phyloP scores from a whole-genome alignment of 2,113 vertebrate genomes.

The Sander lucioperca region DNA sequence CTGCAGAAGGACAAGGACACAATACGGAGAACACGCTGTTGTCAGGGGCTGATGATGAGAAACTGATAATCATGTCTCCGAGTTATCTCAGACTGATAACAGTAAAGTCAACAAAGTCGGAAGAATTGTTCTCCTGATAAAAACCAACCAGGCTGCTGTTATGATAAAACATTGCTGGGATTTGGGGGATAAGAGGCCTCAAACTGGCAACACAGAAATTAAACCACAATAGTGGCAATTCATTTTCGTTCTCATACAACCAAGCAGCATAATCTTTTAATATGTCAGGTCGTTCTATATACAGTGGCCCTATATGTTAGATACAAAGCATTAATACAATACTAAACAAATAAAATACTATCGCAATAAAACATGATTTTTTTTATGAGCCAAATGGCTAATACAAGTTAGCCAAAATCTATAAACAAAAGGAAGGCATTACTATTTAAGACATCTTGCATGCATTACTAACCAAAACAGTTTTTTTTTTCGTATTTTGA shows the following conservation, averaged over 20 bases:
- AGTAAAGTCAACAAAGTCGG: background rate
- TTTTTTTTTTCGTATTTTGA: slow-evolving; percentile 7
- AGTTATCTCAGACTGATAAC: slow-evolving; percentile 25
- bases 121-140: background rate
- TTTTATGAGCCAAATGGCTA: slow-evolving; percentile 7
- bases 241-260: background rate
- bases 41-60: background rate
- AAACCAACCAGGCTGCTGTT: slow-evolving; percentile 20
- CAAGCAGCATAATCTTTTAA: background rate
- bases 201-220: slow-evolving; percentile 3
- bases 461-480: slow-evolving; percentile 45
- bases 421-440: slow-evolving; percentile 32
- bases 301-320: slow-evolving; percentile 1
- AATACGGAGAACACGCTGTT: background rate
- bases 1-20: slow-evolving; percentile 9
- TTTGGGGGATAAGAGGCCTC: background rate
- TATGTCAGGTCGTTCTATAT: background rate
- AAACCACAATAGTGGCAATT: background rate
- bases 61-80: slow-evolving; percentile 10
- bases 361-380: slow-evolving; percentile 25
- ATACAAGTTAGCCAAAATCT: slow-evolving; percentile 9
- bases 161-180: background rate
- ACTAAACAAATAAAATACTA: slow-evolving; percentile 24
- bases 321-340: slow-evolving; percentile 39
- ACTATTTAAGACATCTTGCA: slow-evolving; percentile 41